Conservation (phyloP, 2,888 invertebrate genomes). For the Ennomos fuscantarius region DNA sequence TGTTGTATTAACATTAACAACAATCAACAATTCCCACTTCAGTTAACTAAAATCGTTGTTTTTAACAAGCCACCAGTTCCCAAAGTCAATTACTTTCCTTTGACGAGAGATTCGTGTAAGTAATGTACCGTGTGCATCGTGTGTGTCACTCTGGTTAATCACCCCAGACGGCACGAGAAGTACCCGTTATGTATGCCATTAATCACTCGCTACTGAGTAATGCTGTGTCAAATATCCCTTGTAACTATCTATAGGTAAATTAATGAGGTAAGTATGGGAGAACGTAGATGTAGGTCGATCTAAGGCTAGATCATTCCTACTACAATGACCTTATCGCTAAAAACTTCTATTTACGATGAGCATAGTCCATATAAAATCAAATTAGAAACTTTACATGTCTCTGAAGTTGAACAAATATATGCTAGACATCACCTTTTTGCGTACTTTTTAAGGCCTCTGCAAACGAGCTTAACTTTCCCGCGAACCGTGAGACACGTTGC, state of each 20-base stretch:
- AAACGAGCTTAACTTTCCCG: slow-evolving; percentile 24
- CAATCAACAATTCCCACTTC: too few species aligned
- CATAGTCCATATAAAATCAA: neutral
- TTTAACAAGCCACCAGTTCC: neutral
- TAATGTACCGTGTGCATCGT: slow-evolving; percentile 38
- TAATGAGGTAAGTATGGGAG: neutral
- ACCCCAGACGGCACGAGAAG: slow-evolving; percentile 37
- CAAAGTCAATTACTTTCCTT: slow-evolving; percentile 21
- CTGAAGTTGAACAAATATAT: slow-evolving; percentile 7
- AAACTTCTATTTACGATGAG: too few species aligned
- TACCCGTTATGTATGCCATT: slow-evolving; percentile 38
- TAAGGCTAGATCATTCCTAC: too few species aligned
- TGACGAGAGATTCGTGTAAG: slow-evolving; percentile 23
- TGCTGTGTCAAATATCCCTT: slow-evolving; percentile 9
- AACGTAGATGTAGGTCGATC: neutral
- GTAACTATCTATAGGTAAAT: slow-evolving; percentile 9
- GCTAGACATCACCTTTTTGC: slow-evolving; percentile 1
- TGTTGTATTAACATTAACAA: too few species aligned
- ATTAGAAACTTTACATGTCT: neutral
- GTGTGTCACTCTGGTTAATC: slow-evolving; percentile 44
- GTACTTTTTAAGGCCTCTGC: slow-evolving; percentile 12
- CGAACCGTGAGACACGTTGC: slow-evolving; percentile 3
- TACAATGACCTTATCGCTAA: too few species aligned
- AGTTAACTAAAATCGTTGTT: too few species aligned
- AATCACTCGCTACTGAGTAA: slow-evolving; percentile 38